Evolutionary conservation across 1,140 invertebrate genomes (phyloP).

Genomic region (Zaprionus capensis): DNA sequence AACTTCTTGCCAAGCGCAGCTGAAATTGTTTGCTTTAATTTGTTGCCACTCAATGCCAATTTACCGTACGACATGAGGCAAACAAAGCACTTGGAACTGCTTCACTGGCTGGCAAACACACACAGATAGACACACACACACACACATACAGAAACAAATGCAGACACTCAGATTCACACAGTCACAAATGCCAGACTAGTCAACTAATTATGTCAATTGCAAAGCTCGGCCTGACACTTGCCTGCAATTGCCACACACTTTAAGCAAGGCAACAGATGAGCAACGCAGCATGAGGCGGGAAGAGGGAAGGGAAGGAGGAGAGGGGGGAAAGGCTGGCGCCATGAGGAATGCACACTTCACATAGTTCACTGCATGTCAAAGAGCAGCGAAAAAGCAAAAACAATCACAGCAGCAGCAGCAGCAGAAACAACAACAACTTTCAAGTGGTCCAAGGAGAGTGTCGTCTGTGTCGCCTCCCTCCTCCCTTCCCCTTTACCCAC

Average conservation of each 20-base stretch:
- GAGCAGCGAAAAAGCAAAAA: conserved; percentile 38
- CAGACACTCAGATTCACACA: conserved; percentile 3
- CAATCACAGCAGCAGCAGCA: conserved; percentile 7
- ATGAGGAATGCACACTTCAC: conserved; percentile 16
- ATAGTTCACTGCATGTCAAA: conserved; percentile 44
- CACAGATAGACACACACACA: conserved; percentile 14
- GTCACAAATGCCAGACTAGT: background rate
- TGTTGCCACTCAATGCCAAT: conserved; percentile 32
- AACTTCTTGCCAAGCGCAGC: background rate
- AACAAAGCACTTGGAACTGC: conserved; percentile 39
- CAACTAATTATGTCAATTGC: conserved; percentile 74
- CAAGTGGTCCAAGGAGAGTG: conserved; percentile 35
- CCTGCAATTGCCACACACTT: conserved; percentile 54
- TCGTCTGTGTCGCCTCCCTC: background rate
- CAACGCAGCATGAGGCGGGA: accelerated
- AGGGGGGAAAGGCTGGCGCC: background rate
- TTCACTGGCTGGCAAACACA: conserved; percentile 36
- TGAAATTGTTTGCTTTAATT: conserved; percentile 23
- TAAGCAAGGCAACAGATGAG: conserved; percentile 27
- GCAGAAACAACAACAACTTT: conserved; percentile 21
- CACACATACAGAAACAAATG: background rate
- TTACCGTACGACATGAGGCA: conserved; percentile 13
- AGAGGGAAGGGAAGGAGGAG: background rate
- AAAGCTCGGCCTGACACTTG: conserved; percentile 52
- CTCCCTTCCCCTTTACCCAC: background rate